phyloP scores from a whole-genome alignment of 2,113 vertebrate species.

The Irena cyanogastra region DNA sequence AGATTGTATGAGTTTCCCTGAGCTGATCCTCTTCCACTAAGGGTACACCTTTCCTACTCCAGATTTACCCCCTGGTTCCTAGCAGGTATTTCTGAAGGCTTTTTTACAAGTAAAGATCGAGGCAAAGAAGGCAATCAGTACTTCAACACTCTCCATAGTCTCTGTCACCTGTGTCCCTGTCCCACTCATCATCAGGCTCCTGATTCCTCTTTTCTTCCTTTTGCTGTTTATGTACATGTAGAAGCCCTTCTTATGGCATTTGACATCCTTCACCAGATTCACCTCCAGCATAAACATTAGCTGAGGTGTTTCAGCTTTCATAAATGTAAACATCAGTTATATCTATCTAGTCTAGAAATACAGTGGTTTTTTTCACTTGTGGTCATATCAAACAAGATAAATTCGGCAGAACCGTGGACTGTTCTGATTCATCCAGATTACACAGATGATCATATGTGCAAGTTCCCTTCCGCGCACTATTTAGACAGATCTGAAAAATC shows the following conservation, averaged over 20 bases:
- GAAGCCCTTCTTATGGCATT: background rate
- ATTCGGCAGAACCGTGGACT: background rate
- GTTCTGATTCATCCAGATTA: background rate
- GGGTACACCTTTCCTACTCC: background rate
- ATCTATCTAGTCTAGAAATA: background rate
- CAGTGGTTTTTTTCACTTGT: background rate
- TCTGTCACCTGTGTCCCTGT: background rate
- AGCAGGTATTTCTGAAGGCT: background rate
- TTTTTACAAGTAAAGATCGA: background rate
- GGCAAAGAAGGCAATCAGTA: background rate
- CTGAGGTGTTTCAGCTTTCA: background rate
- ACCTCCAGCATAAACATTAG: background rate
- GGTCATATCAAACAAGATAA: background rate
- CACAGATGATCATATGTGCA: background rate
- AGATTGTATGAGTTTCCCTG: background rate
- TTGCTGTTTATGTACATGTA: background rate
- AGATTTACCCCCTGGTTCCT: background rate
- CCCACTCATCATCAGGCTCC: background rate
- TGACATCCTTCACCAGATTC: background rate
- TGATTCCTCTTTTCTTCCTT: background rate
- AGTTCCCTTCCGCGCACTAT: background rate
- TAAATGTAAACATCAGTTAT: background rate
- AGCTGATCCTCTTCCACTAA: background rate
- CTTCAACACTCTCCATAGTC: background rate
- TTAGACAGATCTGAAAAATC: conserved; percentile 10